Evolutionary conservation across 2,888 invertebrate genomes (phyloP), one percentile per base, ranked within the genome.

Genomic region (Lomographa bimaculata): DNA sequence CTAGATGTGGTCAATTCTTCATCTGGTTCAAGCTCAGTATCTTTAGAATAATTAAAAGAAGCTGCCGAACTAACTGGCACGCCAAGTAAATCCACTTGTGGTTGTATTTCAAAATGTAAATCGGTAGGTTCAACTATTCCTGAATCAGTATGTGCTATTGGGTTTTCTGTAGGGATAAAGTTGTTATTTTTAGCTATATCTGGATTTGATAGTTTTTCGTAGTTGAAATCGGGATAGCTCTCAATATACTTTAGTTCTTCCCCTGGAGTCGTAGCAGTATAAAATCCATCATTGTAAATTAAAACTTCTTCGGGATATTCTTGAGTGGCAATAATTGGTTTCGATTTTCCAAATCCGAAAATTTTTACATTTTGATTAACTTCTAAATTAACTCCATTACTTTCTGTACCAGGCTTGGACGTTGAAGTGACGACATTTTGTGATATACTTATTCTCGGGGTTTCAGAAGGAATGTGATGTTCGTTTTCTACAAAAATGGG

Each of bases 291-390:
- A 19, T 14, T 30, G 5, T 9, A 17, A 2, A 7, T 23, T 4
- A 17, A 2, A 11, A 5, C 18, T 4, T 26, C 20, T 3, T 27
- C 16, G 7, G 10, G 6, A 5, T 19, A 34, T 3, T 9, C 14
- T 6, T 24, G 5, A 10, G n/a, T 2, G 10, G 12, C 17, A n/a
- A 7, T 2, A 9, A 7, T 26, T 4, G 14, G 2, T 2, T 7
- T 21, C 16, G 42, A 24, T 10, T 17, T 34, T 17, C 38, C 46
- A 18, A 42, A 8, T 8, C 39, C 45, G 23, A 45, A 42, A 3
- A 37, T 42, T 30, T 42, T 39, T 0, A 47, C 30, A 5, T 42
- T 47, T 11, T 34, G 26, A 36, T 33, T 44, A 1, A 36, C 18
- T 19, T 44, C 40, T 12, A 36, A 23, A 16, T 26, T 25, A 5